Evolutionary conservation across 2,888 invertebrate genomes (phyloP).

Genomic region (Augochlorella aurata): DNA sequence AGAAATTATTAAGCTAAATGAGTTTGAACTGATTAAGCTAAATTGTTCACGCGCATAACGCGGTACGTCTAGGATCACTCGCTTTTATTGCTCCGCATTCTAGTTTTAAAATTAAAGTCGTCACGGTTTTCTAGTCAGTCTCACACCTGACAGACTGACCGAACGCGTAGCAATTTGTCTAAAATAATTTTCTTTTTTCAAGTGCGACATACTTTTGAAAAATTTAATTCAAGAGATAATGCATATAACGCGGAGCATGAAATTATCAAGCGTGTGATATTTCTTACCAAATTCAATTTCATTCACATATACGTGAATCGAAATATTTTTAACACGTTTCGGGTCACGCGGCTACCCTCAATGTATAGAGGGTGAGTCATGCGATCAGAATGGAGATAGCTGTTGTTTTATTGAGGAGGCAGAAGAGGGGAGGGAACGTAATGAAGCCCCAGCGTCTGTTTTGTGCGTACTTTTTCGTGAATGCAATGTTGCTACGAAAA

Average conservation of each 20-base stretch:
- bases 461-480: neutral
- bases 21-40: neutral
- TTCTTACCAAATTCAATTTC: neutral
- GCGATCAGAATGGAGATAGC: neutral
- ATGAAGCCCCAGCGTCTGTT: neutral
- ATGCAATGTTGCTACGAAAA: neutral
- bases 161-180: neutral
- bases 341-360: constrained; percentile 16
- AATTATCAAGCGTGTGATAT: neutral
- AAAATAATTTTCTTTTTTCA: neutral
- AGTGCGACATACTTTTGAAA: neutral
- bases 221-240: neutral
- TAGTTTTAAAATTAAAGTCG: neutral
- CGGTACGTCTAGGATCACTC: neutral
- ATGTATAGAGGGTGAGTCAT: constrained; percentile 6
- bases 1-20: neutral
- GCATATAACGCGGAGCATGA: neutral
- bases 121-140: neutral
- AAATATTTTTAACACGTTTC: constrained; percentile 16
- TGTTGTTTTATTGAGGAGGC: constrained; percentile 3
- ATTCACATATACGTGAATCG: neutral
- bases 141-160: neutral
- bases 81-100: neutral
- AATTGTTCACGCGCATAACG: neutral
- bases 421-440: neutral